Evolutionary conservation across 2,113 vertebrate genomes (phyloP), one percentile per base, ranked within the genome.

Genomic region (Podocnemis expansa): DNA sequence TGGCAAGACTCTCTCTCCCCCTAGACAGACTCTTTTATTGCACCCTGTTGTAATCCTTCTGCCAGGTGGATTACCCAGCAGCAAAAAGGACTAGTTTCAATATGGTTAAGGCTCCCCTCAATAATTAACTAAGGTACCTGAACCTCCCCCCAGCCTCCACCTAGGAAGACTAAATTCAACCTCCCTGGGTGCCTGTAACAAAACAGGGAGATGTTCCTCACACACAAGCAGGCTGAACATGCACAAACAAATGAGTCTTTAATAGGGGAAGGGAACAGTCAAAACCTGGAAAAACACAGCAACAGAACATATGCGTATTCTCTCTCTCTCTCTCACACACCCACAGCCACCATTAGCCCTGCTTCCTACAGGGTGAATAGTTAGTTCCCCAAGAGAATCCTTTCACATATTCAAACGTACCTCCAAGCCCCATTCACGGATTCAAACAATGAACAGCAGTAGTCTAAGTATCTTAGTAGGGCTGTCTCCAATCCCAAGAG

Each of bases 21-120:
- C 14, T 60, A 90, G 92, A 93, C 5, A 87, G 49, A 60, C 80
- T 27, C 82, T 38, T 43, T 49, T 93, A 89, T 43, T 96, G 82
- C 80, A 78, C 38, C 82, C 80, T 79, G 29, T 76, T 87, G 34
- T 0, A 41, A 83, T 89, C 55, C 88, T 55, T 85, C 89, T 12
- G 11, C 5, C 8, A 43, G 41, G 29, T 92, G 63, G 52, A 55
- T 89, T 89, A 78, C 14, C 27, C 14, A 31, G 89, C 73, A 93
- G 70, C 58, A 45, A 54, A 82, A 67, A 67, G 34, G 8, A n/a
- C 14, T 17, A 67, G 60, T 7, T 63, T 67, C 60, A n/a, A 67
- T n/a, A 67, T n/a, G n/a, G n/a, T n/a, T n/a, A n/a, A n/a, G n/a
- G n/a, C n/a, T n/a, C n/a, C n/a, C n/a, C n/a, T n/a, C n/a, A n/a